phyloP scores from a whole-genome alignment of 2,113 vertebrate genomes.

The Sander vitreus region DNA sequence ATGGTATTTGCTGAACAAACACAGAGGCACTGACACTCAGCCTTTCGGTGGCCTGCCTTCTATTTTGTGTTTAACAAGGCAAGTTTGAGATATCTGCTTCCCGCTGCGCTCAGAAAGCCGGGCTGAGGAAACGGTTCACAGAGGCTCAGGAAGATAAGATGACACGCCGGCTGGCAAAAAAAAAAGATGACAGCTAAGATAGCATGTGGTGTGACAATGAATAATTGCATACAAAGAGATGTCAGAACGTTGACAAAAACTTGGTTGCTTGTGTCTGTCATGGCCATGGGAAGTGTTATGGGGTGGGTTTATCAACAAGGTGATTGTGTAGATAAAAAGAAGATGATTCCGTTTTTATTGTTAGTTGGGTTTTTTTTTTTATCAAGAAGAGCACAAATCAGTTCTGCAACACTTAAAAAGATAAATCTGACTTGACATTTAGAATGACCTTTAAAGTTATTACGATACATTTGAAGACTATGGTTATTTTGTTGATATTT shows the following conservation, averaged over 20 bases:
- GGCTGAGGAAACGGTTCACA: conserved; percentile 48
- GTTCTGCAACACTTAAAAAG: conserved; percentile 1
- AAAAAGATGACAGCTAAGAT: conserved; percentile 56
- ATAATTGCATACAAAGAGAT: conserved; percentile 60
- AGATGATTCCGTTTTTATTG: not conserved
- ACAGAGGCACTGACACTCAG: conserved; percentile 39
- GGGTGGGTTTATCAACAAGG: conserved; percentile 37
- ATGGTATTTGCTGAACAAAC: conserved; percentile 50
- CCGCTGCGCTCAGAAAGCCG: conserved; percentile 31
- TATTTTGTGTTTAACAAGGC: conserved; percentile 65
- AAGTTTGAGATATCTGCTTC: conserved; percentile 60
- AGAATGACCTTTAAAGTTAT: conserved; percentile 7
- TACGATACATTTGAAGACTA: not conserved
- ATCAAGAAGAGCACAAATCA: not conserved
- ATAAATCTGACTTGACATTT: conserved; percentile 7
- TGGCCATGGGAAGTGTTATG: conserved; percentile 1
- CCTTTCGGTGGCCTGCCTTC: conserved; percentile 43
- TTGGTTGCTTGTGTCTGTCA: conserved; percentile 18
- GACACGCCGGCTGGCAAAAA: conserved; percentile 30
- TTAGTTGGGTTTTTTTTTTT: not conserved
- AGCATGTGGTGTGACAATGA: conserved; percentile 38
- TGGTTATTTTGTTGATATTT: not conserved
- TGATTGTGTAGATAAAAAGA: conserved; percentile 20
- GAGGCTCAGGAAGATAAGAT: conserved; percentile 54
- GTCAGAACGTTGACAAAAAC: conserved; percentile 51